Evolutionary conservation across 2,888 invertebrate genomes (phyloP).

Genomic region (Drosophila monieri): DNA sequence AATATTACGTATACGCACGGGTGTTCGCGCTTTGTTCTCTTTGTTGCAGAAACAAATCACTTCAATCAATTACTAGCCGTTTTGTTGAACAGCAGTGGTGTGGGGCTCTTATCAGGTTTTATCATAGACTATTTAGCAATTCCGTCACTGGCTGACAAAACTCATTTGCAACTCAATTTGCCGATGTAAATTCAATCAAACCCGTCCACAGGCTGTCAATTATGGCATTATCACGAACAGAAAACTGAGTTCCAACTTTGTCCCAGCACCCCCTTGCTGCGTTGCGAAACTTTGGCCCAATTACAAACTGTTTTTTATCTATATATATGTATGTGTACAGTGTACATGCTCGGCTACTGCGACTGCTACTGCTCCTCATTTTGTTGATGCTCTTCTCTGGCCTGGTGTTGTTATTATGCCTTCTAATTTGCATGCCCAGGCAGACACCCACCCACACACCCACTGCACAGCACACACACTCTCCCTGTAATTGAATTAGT

Average conservation of each 20-base stretch:
- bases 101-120: constrained; percentile 14
- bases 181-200: constrained; percentile 56
- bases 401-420: constrained; percentile 8
- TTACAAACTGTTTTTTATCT: constrained; percentile 43
- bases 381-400: not conserved
- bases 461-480: constrained; percentile 1
- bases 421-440: constrained; percentile 47
- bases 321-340: not conserved
- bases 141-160: constrained; percentile 29
- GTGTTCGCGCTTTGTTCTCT: not conserved
- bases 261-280: constrained; percentile 1
- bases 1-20: constrained; percentile 17
- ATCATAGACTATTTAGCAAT: constrained; percentile 21
- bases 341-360: constrained; percentile 1
- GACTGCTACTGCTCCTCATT: constrained; percentile 7
- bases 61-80: not conserved
- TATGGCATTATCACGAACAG: constrained; percentile 56
- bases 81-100: constrained; percentile 5
- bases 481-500: constrained; percentile 71
- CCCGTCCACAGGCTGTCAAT: constrained; percentile 41
- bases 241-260: constrained; percentile 36
- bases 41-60: not conserved
- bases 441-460: constrained; percentile 19
- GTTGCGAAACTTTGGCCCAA: constrained; percentile 63
- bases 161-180: constrained; percentile 45